A percentile compares a stretch with the other conserved stretches of the same genome.
phyloP scores from a whole-genome alignment of 2,113 vertebrate species.

The Pangasianodon gigas region DNA sequence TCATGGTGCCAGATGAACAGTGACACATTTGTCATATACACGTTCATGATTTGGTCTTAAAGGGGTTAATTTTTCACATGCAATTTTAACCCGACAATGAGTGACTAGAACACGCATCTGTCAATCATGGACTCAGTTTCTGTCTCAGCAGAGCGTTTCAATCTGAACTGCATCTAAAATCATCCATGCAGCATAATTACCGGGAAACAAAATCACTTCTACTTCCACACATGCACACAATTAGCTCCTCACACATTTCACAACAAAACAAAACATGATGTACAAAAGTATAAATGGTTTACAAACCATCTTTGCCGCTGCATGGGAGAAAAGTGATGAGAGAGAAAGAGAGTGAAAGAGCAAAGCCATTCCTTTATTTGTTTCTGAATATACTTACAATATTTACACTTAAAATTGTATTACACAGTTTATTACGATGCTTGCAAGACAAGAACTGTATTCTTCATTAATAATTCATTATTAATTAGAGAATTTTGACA shows the following conservation, averaged over 20 bases:
- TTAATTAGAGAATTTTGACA: not conserved
- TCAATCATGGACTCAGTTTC: not conserved
- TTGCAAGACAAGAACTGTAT: not conserved
- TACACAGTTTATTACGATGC: no score
- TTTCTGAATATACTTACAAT: not conserved
- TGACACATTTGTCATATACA: not conserved
- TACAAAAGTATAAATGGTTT: conserved; percentile 46
- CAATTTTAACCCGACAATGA: not conserved
- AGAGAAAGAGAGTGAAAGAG: not conserved
- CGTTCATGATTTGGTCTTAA: not conserved
- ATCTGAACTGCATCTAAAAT: not conserved
- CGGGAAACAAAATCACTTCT: not conserved
- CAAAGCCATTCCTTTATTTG: conserved; percentile 8
- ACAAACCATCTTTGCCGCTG: conserved; percentile 91
- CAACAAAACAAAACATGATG: not conserved
- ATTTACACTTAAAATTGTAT: not conserved
- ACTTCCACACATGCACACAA: not conserved
- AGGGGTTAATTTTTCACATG: not conserved
- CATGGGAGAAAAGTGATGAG: conserved; percentile 66
- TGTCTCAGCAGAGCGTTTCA: not conserved
- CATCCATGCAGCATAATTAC: not conserved
- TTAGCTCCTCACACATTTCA: not conserved
- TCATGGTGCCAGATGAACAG: not conserved
- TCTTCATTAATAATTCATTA: not conserved
- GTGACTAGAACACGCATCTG: not conserved